A percentile compares a stretch with the other conserved stretches of the same genome.
Evolutionary conservation across 2,888 invertebrate species (phyloP).

Genomic region (Noctua fimbriata): DNA sequence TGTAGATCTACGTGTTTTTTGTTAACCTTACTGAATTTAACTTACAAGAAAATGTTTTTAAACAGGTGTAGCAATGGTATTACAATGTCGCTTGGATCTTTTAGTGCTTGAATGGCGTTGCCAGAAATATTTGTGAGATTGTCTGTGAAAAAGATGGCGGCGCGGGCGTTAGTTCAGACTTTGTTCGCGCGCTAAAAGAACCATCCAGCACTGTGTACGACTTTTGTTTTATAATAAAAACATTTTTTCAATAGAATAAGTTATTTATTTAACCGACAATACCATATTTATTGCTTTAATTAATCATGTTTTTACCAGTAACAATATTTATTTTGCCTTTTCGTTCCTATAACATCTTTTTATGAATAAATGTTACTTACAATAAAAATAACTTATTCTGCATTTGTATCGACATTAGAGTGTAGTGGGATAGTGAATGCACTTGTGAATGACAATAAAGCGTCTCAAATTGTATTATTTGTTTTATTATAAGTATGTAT

Average conservation of each 20-base stretch:
- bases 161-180: background rate
- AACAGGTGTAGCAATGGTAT: conserved; percentile 5
- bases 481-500: conserved; percentile 51
- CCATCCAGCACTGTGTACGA: background rate
- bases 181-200: background rate
- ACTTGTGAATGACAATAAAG: conserved; percentile 90
- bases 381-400: conserved; percentile 60
- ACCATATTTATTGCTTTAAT: conserved; percentile 40
- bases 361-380: conserved; percentile 46
- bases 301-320: conserved; percentile 26
- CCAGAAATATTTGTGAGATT: background rate
- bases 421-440: conserved; percentile 81
- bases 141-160: background rate
- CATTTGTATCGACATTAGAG: conserved; percentile 70
- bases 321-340: conserved; percentile 51
- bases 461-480: conserved; percentile 74
- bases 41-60: conserved; percentile 22
- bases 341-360: conserved; percentile 53
- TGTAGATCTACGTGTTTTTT: conserved; percentile 64
- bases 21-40: conserved; percentile 53
- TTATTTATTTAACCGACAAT: conserved; percentile 30
- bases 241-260: conserved; percentile 6
- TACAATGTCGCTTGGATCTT: background rate
- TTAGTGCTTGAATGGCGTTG: background rate
- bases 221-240: background rate